Base-by-base conservation (phyloP, 2,797 vertebrate genomes). In the Pogoniulus pusillus region DNA sequence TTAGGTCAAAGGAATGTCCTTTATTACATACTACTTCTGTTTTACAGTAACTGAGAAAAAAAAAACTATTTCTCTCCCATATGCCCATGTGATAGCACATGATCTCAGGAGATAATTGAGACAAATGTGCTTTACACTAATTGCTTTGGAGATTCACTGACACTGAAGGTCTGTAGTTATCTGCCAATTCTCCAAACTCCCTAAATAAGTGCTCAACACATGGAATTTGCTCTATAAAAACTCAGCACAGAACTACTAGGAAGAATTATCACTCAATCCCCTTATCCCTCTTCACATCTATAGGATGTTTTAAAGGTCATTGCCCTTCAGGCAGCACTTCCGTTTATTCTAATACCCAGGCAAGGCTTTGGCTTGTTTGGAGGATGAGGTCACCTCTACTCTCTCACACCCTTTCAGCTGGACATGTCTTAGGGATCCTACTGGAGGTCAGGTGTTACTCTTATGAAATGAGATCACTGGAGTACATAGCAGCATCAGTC, bases 81-180 rank as follows among this genome's bases (percentile, higher is more conserved):
- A 73, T 78, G 70, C 73, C 77, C 39, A 58, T 64, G 39, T 34
- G 75, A 60, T 93, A 62, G n/a, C 18, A 76, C 49, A 79, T 68
- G 64, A 84, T 84, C 89, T 91, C 87, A 71, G 69, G 89, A 91
- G 89, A 77, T 74, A 92, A 91, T 47, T 47, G 45, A 94, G 85
- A 82, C 85, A 94, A 77, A 64, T 86, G 71, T 79, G 41, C 27
- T 87, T 82, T 76, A 45, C n/a, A 71, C 68, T 94, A 95, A 95
- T 95, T 95, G 87, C 93, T 95, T 94, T 90, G 65, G 89, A 95
- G 82, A 34, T 68, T 83, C 87, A 84, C 64, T 55, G 89, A 91
- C 82, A 86, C 93, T 34, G 65, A 82, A 91, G 85, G 68, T 89
- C 82, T 90, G 51, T 43, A 93, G 90, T 43, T 85, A 93, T 59